Evolutionary conservation across 2,888 invertebrate genomes (phyloP).

Genomic region (Beris chalybata): DNA sequence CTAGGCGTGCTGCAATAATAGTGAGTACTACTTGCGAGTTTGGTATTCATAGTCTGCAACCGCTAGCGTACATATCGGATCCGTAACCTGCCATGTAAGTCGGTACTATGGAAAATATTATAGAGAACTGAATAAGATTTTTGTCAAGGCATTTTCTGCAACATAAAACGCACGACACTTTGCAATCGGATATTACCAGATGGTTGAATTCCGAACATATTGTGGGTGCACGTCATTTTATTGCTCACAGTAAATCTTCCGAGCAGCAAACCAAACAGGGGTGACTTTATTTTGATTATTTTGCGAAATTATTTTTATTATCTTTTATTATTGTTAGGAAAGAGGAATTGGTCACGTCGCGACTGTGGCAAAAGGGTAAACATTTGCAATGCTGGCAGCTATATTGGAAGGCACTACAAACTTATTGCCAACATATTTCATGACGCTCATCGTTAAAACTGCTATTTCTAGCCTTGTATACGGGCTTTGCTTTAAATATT

Average conservation of each 20-base stretch:
- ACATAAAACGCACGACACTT: conserved; percentile 32
- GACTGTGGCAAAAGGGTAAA: no score
- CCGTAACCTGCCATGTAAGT: neutral
- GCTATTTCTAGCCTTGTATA: no score
- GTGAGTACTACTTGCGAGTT: neutral
- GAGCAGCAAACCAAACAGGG: neutral
- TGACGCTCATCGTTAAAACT: no score
- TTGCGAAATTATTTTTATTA: no score
- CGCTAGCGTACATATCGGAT: neutral
- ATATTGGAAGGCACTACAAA: no score
- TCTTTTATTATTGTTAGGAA: no score
- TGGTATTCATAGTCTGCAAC: conserved; percentile 6
- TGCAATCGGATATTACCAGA: conserved; percentile 29
- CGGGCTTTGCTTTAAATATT: no score
- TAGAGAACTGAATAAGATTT: conserved; percentile 10
- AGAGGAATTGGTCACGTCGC: no score
- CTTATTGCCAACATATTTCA: no score
- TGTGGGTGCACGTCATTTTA: conserved; percentile 32
- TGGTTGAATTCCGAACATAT: conserved; percentile 30
- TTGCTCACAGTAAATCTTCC: conserved; percentile 2
- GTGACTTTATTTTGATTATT: conserved; percentile 13
- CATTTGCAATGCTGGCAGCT: no score
- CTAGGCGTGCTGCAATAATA: neutral
- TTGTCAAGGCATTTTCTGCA: conserved; percentile 27
- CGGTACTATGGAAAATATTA: neutral